Conservation (phyloP, 2,113 vertebrate genomes). For the Corythoichthys intestinalis region DNA sequence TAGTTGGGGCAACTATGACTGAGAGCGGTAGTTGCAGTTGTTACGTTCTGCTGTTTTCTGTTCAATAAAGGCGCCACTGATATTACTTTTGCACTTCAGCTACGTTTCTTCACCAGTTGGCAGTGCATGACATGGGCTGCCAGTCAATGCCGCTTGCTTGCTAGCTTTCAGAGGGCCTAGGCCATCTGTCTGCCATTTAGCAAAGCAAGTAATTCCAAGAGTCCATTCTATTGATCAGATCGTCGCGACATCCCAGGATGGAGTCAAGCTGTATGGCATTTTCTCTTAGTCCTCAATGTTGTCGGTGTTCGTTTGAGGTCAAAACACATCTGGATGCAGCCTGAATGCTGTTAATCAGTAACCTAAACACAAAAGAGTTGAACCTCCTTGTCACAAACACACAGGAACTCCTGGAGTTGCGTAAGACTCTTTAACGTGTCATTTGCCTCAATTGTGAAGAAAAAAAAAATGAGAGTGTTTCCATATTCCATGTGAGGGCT, state of each 20-base stretch:
- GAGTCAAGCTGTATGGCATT: slow-evolving; percentile 32
- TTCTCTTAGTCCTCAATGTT: slow-evolving; percentile 23
- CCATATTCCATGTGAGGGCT: slow-evolving; percentile 23
- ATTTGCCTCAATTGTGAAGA: slow-evolving; percentile 12
- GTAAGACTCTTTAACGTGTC: slow-evolving; percentile 42
- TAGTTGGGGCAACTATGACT: no score
- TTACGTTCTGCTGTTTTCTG: no score
- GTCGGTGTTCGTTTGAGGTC: slow-evolving; percentile 23
- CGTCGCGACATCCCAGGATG: slow-evolving; percentile 37
- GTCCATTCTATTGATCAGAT: slow-evolving; percentile 50
- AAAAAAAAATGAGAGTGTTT: slow-evolving; percentile 7
- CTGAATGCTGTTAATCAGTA: slow-evolving; percentile 57
- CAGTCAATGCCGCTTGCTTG: slow-evolving; percentile 21
- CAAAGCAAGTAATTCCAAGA: slow-evolving; percentile 36
- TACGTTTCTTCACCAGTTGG: slow-evolving; percentile 13
- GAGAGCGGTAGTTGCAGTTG: no score
- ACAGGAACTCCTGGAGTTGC: slow-evolving; percentile 46
- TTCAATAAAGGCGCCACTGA: no score
- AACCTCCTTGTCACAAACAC: slow-evolving; percentile 50
- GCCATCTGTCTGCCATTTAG: slow-evolving; percentile 58
- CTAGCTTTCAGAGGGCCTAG: slow-evolving; percentile 29
- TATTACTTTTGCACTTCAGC: background rate
- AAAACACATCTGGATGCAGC: slow-evolving; percentile 64
- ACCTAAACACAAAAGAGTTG: slow-evolving; percentile 55
- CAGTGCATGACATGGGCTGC: slow-evolving; percentile 33